These are phyloP conservation scores for Trichopria drosophilae DNA, from an alignment of 2,888 invertebrate species.

Conservation along the genomic window DNA sequence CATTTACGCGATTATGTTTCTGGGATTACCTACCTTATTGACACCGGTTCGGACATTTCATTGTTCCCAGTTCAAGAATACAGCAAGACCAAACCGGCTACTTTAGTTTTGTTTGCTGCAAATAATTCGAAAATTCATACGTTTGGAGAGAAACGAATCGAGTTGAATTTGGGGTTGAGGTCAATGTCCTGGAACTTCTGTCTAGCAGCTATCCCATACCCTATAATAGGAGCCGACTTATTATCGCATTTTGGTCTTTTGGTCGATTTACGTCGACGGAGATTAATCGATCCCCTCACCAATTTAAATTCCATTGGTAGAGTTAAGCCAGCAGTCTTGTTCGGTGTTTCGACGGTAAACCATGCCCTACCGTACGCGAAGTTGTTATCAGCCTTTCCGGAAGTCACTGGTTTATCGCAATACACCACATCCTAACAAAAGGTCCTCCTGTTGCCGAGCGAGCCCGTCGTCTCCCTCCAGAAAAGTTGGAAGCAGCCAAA, in stretches of 20 bases:
- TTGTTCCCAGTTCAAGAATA: background rate
- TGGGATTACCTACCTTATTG: background rate
- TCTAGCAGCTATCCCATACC: constrained; percentile 6
- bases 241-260: too few species aligned
- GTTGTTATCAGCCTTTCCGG: background rate
- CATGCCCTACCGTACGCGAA: background rate
- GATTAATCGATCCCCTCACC: background rate
- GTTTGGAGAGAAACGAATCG: constrained; percentile 1
- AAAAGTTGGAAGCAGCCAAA: background rate
- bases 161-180: background rate
- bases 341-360: background rate
- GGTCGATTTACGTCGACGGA: background rate
- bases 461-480: constrained; percentile 1
- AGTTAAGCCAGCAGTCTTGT: background rate
- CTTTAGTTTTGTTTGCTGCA: too few species aligned
- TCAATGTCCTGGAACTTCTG: constrained; percentile 4
- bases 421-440: constrained; percentile 44
- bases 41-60: constrained; percentile 13
- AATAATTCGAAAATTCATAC: constrained; percentile 3
- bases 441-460: constrained; percentile 45
- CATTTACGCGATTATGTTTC: constrained; percentile 10
- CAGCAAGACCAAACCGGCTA: background rate
- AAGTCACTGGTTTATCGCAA: background rate
- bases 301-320: background rate
- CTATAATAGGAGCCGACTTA: too few species aligned